Base-by-base conservation (phyloP, 2,888 invertebrate species). In the Limnephilus marmoratus region DNA sequence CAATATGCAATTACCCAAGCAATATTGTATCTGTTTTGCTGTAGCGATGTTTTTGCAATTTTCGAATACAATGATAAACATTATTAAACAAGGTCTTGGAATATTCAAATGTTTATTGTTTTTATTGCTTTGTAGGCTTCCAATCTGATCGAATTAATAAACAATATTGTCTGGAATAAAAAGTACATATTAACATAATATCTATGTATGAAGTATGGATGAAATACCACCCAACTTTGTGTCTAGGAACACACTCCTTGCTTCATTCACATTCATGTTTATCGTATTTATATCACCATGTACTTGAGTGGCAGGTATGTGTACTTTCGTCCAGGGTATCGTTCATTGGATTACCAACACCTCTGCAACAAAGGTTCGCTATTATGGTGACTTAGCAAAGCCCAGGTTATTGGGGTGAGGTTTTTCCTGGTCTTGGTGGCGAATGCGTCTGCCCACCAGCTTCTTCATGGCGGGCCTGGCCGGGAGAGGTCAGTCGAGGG, bases 41-140 rank as follows among this genome's bases (percentile, higher is more conserved):
- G 82, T 31, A 82, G 82, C 82, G 82, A 82, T 82, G 82, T 82
- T 34, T 82, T 82, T 34, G 82, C 31, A 82, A 82, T 82, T 82
- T 82, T 82, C 13, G 34, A 82, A 82, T 34, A 82, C 82, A 82
- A 82, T 82, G 82, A 34, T 34, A 34, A 18, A 31, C 34, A 31
- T 82, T 34, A 34, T 31, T 34, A 18, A 82, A 82, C 29, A 82
- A 82, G 82, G 34, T 34, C 82, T 82, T 82, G 15, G 34, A 82
- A 82, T 82, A 82, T 82, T 82, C 68, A 68, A 68, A 68, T 68
- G 24, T 68, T 68, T 68, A 68, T 68, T 68, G 68, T 68, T 68
- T 24, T 68, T 68, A 68, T 68, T 24, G 68, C 68, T 18, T 68
- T 82, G 31, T 82, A 7, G 34, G 15, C 82, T 34, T 34, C 11